Evolutionary conservation across 2,888 invertebrate species (phyloP), one percentile per base, ranked within the genome.

Genomic region (Coelopa pilipes): DNA sequence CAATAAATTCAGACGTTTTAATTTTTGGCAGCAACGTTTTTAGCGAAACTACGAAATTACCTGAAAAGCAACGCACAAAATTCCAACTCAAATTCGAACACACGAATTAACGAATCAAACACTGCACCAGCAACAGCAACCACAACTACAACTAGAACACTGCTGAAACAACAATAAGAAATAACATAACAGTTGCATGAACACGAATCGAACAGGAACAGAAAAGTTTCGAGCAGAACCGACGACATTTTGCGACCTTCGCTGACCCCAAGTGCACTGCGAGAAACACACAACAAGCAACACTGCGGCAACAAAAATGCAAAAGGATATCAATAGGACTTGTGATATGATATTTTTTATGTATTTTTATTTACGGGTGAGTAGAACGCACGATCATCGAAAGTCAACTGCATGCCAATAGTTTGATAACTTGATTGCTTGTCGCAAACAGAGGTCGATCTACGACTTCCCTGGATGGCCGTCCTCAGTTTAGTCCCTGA

Each of bases 1-100:
- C 80, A 79, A 82, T 77, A 82, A 84, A 83, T 83, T 83, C 83
- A 83, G 83, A 84, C 83, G 85, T 84, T 80, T 76, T 79, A 77
- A 80, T 78, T 81, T 84, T 79, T 77, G 83, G 79, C 80, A 67
- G 24, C 60, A 67, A 50, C 60, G 55, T 63, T 71, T 71, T 71
- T 53, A 65, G 71, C 71, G 70, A 71, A 72, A 67, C 72, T 72
- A 67, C 72, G 59, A 72, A 72, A 72, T 72, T 67, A 72, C 72
- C 72, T 67, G 67, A 72, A 67, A 67, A 47, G 53, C 55, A 70
- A 66, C 11, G 76, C 24, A 66, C 81, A 81, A 66, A 66, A 50
- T 47, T 47, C 15, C 21, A 50, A 47, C 49, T n/a, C 10, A 34
- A 34, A 34, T 34, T 34, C 34, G 34, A 34, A 34, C 34, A 34